A percentile compares a stretch with the other conserved stretches of the same genome.
These are phyloP conservation scores for Ageneiosus marmoratus DNA, from an alignment of 2,113 vertebrate species.

Conservation along the genomic window DNA sequence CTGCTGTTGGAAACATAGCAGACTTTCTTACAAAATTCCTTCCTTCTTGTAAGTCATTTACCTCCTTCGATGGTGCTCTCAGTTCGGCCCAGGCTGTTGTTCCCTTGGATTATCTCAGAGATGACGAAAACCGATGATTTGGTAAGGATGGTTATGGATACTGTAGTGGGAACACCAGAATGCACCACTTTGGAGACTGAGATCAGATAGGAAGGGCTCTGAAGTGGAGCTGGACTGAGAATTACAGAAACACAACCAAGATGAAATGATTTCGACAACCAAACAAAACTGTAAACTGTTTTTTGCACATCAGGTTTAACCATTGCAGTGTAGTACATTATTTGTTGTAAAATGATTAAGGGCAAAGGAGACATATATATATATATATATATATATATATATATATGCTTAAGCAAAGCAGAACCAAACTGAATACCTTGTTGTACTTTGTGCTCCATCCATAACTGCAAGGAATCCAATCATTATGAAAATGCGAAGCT, in stretches of 20 bases:
- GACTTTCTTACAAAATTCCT: neutral
- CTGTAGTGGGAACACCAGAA: slow-evolving; percentile 37
- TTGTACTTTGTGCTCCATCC: slow-evolving; percentile 8
- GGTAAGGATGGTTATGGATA: slow-evolving; percentile 64
- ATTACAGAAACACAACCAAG: neutral
- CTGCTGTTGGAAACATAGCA: neutral
- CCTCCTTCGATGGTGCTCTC: slow-evolving; percentile 57
- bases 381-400: too few species aligned
- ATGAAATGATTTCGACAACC: neutral
- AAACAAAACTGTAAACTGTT: neutral
- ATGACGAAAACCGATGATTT: slow-evolving; percentile 50
- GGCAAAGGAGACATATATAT: neutral
- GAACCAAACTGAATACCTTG: slow-evolving; percentile 43
- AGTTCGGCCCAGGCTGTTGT: slow-evolving; percentile 44
- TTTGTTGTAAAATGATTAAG: neutral
- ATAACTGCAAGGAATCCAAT: slow-evolving; percentile 41
- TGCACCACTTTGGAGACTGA: slow-evolving; percentile 46
- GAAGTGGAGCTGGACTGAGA: slow-evolving; percentile 13
- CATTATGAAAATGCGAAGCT: slow-evolving; percentile 45
- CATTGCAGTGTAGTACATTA: neutral
- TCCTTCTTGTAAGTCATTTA: slow-evolving; percentile 22
- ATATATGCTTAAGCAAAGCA: neutral
- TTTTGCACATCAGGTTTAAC: neutral
- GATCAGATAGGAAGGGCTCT: slow-evolving; percentile 63
- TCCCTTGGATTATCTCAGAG: slow-evolving; percentile 46